Evolutionary conservation across 2,797 vertebrate genomes (phyloP).

Genomic region (Antrozous pallidus): DNA sequence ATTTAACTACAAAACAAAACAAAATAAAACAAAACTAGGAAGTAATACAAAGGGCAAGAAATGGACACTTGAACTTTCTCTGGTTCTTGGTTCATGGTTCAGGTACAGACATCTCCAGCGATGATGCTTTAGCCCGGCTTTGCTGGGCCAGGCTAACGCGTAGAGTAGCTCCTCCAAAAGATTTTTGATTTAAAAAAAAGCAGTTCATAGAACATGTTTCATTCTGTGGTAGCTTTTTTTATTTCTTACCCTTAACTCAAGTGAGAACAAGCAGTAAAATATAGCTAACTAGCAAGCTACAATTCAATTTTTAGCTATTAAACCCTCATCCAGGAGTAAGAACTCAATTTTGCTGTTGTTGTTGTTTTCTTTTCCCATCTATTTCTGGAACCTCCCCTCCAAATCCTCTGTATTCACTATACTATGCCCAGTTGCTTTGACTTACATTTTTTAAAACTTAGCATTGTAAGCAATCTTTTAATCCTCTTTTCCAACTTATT

Average conservation of each 20-base stretch:
- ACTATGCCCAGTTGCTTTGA: background rate
- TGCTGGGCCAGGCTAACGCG: background rate
- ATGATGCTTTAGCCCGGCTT: accelerated
- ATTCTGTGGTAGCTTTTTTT: background rate
- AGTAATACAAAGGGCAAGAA: background rate
- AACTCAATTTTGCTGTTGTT: background rate
- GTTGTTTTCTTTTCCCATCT: background rate
- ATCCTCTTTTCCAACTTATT: background rate
- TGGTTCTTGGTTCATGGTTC: background rate
- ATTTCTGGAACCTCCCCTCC: background rate
- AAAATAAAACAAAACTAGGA: background rate
- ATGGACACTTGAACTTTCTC: background rate
- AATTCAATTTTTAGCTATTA: background rate
- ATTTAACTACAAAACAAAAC: background rate
- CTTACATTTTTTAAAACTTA: background rate
- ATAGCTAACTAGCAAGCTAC: background rate
- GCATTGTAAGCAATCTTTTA: background rate
- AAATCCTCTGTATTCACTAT: background rate
- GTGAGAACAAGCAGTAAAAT: background rate
- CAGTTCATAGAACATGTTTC: background rate
- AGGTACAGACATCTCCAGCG: accelerated
- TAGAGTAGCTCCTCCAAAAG: background rate
- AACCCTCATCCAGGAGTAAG: background rate
- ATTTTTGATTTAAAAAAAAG: background rate
- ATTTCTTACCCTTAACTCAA: background rate